A percentile compares a stretch with the other conserved stretches of the same genome.
phyloP scores from a whole-genome alignment of 1,140 invertebrate genomes.

The Macrostomum lignano region DNA sequence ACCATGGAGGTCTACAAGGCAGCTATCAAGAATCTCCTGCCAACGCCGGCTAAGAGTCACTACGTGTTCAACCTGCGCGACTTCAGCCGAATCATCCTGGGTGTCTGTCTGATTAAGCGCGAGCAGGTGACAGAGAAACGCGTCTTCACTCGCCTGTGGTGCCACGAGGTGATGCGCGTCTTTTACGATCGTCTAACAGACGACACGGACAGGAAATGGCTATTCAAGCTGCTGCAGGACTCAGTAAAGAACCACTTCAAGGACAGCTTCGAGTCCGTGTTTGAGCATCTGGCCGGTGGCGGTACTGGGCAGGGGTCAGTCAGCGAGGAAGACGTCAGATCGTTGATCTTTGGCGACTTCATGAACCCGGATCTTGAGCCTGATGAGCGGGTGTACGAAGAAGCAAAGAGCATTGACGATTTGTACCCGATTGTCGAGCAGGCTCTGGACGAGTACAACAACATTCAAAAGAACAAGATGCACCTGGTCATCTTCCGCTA shows the following conservation, averaged over 20 bases:
- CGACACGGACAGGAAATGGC: constrained; percentile 22
- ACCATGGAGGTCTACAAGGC: constrained; percentile 26
- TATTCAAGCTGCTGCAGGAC: constrained; percentile 35
- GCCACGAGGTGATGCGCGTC: constrained; percentile 27
- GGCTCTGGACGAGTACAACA: constrained; percentile 27
- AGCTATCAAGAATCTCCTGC: constrained; percentile 21
- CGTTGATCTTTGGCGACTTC: constrained; percentile 36
- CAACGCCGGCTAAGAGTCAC: constrained; percentile 27
- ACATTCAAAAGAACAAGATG: constrained; percentile 28
- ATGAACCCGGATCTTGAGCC: constrained; percentile 36
- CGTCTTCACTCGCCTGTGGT: constrained; percentile 28
- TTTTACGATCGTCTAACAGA: constrained; percentile 28
- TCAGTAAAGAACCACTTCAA: constrained; percentile 40
- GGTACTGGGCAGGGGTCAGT: constrained; percentile 27
- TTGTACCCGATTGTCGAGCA: constrained; percentile 27
- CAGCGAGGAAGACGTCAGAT: constrained; percentile 28
- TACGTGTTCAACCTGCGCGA: constrained; percentile 28
- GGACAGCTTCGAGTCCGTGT: constrained; percentile 35
- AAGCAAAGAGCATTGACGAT: constrained; percentile 39
- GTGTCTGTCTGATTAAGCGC: constrained; percentile 36
- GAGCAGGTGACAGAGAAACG: constrained; percentile 41
- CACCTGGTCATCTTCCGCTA: constrained; percentile 32
- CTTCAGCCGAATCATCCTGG: constrained; percentile 26
- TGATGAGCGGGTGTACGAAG: constrained; percentile 53
- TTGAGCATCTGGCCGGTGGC: constrained; percentile 32